Evolutionary conservation across 2,113 vertebrate genomes (phyloP), one percentile per base, ranked within the genome.

Genomic region (Marmota monax): DNA sequence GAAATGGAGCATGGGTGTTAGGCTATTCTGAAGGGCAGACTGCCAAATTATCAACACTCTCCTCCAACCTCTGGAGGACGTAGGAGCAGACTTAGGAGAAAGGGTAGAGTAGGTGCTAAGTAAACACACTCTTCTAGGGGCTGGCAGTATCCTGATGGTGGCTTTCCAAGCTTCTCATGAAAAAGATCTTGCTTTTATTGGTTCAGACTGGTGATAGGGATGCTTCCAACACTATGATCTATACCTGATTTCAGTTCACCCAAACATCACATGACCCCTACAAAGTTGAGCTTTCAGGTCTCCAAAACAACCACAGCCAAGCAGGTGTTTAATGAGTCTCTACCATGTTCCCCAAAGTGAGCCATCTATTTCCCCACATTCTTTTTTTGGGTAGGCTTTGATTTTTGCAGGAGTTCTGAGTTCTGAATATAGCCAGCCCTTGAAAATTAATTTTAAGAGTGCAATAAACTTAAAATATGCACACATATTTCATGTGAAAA

Each of bases 371-470:
- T 23, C 23, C 58, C 13, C 18, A 42, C 76, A 48, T 29, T 37
- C 8, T 34, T 85, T 96, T 94, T 88, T 65, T 77, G 42, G 37
- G 42, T 22, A 93, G 90, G n/a, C 7, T 84, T 74, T 95, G 63
- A 94, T 73, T 92, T 96, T 63, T 83, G 45, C 23, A 82, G 37
- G 34, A 88, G n/a, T 88, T 88, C 93, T 86, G 79, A 89, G 56
- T 14, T 90, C 90, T 92, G 48, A 37, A 84, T 79, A 82, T 7
- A 89, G 84, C 17, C 34, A 86, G 56, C 9, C 37, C 27, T 92
- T 65, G 25, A 82, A 95, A 79, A 78, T 83, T 85, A 88, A 96
- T 96, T 94, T 96, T 95, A 72, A 96, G 48, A 22, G 53, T 84
- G 17, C 9, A 74, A 73, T 77, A 80, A 88, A 79, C 32, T 83